Base-by-base conservation (phyloP, 2,888 invertebrate genomes). In the Neoascia interrupta region DNA sequence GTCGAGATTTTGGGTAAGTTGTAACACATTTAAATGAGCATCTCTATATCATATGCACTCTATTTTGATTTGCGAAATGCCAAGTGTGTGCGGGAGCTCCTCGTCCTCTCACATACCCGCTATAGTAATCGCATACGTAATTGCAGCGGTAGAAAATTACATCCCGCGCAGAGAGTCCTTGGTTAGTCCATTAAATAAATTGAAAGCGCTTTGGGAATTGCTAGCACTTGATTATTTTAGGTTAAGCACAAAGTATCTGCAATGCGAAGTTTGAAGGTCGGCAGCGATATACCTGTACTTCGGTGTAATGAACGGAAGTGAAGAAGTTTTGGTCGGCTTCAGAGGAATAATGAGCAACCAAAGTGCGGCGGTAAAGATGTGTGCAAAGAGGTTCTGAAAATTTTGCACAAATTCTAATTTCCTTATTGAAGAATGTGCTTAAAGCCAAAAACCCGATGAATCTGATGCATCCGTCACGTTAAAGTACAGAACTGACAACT, bases 1-100 rank as follows among this genome's bases (percentile, higher is more conserved):
- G 90, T 93, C 39, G 92, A 92, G 87, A 92, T 93, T 84, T 88
- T 92, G 69, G 92, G 93, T 93, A 87, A 92, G 91, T 89, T 60
- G 13, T 36, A 1, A n/a, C 4, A n/a, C 26, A 61, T 63, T 49
- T 54, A 54, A 69, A 68, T 68, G 47, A 69, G 53, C 49, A 11
- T 8, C n/a, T n/a, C 31, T 31, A 31, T 31, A n/a, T n/a, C 10
- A 6, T 31, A 6, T 4, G n/a, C 45, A 58, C 37, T 53, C 5
- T 19, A 39, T 34, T 49, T 56, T 54, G 36, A 43, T 56, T 43
- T 47, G 26, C 31, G 11, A 49, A 41, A 19, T 61, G 47, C 47
- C 39, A 53, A n/a, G n/a, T n/a, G n/a, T n/a, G n/a, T n/a, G 21
- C 13, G 21, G 15, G 47, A 2, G 18, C n/a, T 6, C 11, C 39